phyloP scores from a whole-genome alignment of 2,113 vertebrate species.

The Rhodinocichla rosea region DNA sequence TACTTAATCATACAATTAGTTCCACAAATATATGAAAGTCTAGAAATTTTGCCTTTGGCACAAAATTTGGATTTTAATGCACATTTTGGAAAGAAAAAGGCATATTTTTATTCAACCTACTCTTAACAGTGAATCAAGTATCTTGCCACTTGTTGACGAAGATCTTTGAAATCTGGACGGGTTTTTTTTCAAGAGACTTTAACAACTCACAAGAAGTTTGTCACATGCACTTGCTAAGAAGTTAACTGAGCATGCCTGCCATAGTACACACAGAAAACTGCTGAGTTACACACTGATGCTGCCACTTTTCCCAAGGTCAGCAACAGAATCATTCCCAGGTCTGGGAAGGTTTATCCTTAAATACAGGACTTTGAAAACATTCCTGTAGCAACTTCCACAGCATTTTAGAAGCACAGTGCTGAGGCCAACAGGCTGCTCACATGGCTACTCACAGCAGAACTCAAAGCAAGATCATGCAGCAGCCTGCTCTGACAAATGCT shows the following conservation, averaged over 20 bases:
- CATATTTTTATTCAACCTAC: not conserved
- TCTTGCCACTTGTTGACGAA: not conserved
- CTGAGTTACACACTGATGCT: not conserved
- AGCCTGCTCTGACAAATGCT: not conserved
- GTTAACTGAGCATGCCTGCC: conserved; percentile 64
- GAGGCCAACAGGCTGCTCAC: not conserved
- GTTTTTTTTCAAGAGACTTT: not conserved
- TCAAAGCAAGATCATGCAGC: not conserved
- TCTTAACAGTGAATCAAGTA: not conserved
- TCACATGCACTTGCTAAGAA: not conserved
- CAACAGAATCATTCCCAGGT: not conserved
- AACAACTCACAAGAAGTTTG: conserved; percentile 39
- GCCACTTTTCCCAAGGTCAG: not conserved
- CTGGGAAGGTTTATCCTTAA: not conserved
- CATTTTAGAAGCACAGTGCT: not conserved
- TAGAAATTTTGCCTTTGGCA: not conserved
- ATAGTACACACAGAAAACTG: not conserved
- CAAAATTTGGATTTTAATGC: not conserved
- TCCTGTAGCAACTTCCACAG: not conserved
- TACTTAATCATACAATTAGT: not conserved
- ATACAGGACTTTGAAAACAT: not conserved
- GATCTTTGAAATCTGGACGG: not conserved
- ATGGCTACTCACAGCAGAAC: not conserved
- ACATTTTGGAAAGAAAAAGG: not conserved
- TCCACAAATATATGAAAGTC: not conserved